Base-by-base conservation (phyloP, 2,797 vertebrate genomes). In the Falco peregrinus region DNA sequence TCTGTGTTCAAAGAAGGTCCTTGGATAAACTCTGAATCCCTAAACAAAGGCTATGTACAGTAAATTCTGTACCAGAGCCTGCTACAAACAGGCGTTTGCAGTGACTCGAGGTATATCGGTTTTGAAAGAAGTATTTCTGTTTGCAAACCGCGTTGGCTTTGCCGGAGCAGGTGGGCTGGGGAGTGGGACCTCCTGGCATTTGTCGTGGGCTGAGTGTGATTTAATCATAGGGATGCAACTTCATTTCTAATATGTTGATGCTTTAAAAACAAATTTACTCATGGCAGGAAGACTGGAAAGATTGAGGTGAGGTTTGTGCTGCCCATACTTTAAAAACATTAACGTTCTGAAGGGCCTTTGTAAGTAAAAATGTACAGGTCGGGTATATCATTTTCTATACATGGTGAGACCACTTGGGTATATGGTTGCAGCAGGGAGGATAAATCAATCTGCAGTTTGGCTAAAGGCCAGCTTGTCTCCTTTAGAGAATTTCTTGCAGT, bases 1-100 rank as follows among this genome's bases (percentile, higher is more conserved):
- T 56, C 67, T 74, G 67, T 16, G 39, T 88, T 96, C 88, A 82
- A 25, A 94, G 77, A 2, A 43, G 70, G 68, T 47, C 88, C 83
- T 95, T 74, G 91, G 47, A 56, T 91, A 81, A 88, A 93, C 78
- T 56, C 63, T 26, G 73, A 90, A 78, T 95, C 85, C 53, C 87
- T 25, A 35, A 95, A 92, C 88, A 96, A 90, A 77, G 88, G 0
- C 54, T 54, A 0, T 5, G 6, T 8, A 19, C 64, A 60, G 85
- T 57, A 73, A 77, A 79, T 68, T 53, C 63, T 26, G 78, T 67
- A 59, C 41, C 65, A 45, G 20, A 86, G 47, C 73, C 76, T 78
- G 75, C 74, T 75, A 39, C 77, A 68, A 39, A 48, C 43, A 16
- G 45, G 33, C 41, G 1, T 59, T 79, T 67, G 77, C 90, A 64